A percentile compares a stretch with the other conserved stretches of the same genome.
Conservation (phyloP, 2,113 vertebrate genomes). For the Zosterops borbonicus region DNA sequence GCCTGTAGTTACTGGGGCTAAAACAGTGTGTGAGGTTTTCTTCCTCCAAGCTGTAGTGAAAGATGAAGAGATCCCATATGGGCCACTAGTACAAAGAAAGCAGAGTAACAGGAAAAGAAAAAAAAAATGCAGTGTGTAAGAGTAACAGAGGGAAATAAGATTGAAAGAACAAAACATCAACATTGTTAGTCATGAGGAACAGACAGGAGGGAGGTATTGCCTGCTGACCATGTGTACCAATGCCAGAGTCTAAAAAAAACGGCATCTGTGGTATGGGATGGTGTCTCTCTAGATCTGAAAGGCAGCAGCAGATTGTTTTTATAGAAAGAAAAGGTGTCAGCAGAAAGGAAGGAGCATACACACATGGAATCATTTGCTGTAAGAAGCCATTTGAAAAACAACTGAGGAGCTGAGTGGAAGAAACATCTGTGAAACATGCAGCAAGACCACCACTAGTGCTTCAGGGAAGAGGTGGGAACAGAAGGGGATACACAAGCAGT, state of each 20-base stretch:
- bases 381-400: conserved; percentile 73
- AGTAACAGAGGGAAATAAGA: conserved; percentile 73
- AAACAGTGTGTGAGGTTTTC: conserved; percentile 45
- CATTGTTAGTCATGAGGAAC: conserved; percentile 67
- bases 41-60: conserved; percentile 24
- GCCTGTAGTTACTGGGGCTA: background rate
- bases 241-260: conserved; percentile 58
- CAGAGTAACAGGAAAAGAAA: conserved; percentile 57
- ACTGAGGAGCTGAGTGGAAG: conserved; percentile 51
- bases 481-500: conserved; percentile 60
- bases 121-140: background rate
- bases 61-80: conserved; percentile 72
- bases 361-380: conserved; percentile 75
- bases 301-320: conserved; percentile 77
- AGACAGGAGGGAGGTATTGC: conserved; percentile 63
- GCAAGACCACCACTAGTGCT: conserved; percentile 72
- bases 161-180: conserved; percentile 72
- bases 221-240: conserved; percentile 66
- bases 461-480: conserved; percentile 56
- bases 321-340: conserved; percentile 74
- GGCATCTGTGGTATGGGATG: conserved; percentile 67
- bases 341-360: conserved; percentile 63
- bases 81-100: conserved; percentile 67
- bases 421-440: conserved; percentile 76
- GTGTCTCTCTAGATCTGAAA: conserved; percentile 66